phyloP scores from a whole-genome alignment of 2,113 vertebrate species.

The Danio rerio region GRCz12tu NC_133200.1:6984001-6984500 shows the following conservation, averaged over 20 bases:
- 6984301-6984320: constrained; percentile 65
- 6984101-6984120: not conserved
- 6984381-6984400: not conserved
- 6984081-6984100: not conserved
- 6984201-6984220: not conserved
- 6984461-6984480: not conserved
- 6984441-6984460: not conserved
- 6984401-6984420: not conserved
- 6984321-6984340: not conserved
- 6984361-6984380: not conserved
- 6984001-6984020: not conserved
- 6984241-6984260: constrained; percentile 69
- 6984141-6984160: not conserved
- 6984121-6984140: no score
- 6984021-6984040: not conserved
- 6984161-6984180: no score
- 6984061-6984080: constrained; percentile 5
- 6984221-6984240: constrained; percentile 72
- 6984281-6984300: constrained; percentile 66
- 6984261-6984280: constrained; percentile 78
- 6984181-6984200: not conserved
- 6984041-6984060: constrained; percentile 13
- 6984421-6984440: not conserved
- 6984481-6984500: no score
- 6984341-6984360: not conserved